Conservation (phyloP, 1,140 invertebrate genomes). For the Orius insidiosus region DNA sequence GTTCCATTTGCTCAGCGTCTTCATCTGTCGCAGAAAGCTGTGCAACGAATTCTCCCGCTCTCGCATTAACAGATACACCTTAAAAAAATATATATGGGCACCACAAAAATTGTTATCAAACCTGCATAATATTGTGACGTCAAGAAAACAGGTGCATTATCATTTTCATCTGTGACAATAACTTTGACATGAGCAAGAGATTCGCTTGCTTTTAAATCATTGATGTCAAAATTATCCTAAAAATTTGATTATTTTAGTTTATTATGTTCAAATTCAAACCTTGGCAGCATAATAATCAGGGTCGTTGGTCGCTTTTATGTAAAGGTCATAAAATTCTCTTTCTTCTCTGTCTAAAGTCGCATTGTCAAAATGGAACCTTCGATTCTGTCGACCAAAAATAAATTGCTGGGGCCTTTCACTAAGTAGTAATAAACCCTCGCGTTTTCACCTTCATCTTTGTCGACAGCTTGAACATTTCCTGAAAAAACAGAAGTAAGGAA, state of each 20-base stretch:
- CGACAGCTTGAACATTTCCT: constrained; percentile 54
- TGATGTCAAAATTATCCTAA: constrained; percentile 9
- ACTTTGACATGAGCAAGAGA: constrained; percentile 52
- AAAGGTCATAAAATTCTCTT: constrained; percentile 49
- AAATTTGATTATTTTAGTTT: not conserved
- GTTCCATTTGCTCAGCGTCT: constrained; percentile 61
- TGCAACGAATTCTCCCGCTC: constrained; percentile 54
- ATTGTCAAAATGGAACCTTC: constrained; percentile 65
- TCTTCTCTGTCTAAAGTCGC: constrained; percentile 54
- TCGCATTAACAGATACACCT: constrained; percentile 60
- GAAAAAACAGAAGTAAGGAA: constrained; percentile 19
- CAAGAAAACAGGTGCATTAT: constrained; percentile 64
- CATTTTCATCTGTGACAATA: constrained; percentile 65
- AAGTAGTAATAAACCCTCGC: constrained; percentile 66
- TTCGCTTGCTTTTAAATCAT: constrained; percentile 16
- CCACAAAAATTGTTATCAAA: too few relatives aligned
- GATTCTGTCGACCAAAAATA: constrained; percentile 61
- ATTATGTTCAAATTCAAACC: constrained; percentile 17
- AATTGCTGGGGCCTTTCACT: constrained; percentile 49
- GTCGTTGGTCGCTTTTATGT: constrained; percentile 67
- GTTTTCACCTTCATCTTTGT: constrained; percentile 58
- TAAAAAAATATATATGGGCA: too few relatives aligned
- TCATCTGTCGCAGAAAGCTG: constrained; percentile 58
- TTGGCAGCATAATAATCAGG: constrained; percentile 41
- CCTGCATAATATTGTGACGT: constrained; percentile 56